phyloP scores from a whole-genome alignment of 2,113 vertebrate species.

The Myotis lucifugus region DNA sequence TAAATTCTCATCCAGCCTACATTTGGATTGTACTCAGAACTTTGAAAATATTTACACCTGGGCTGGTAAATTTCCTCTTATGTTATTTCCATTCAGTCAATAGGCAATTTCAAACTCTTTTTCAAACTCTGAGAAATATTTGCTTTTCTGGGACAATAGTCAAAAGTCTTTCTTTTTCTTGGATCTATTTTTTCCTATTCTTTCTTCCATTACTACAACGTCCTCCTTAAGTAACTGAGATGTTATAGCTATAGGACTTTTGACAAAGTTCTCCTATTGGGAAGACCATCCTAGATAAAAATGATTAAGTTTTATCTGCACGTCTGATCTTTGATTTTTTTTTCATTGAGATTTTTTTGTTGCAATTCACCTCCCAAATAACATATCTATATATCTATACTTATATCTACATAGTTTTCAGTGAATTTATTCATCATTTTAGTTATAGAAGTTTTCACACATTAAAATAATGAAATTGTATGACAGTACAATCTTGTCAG shows the following conservation, averaged over 20 bases:
- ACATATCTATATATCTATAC: background rate
- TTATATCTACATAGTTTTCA: background rate
- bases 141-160: background rate
- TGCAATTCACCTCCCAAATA: background rate
- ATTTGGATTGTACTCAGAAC: background rate
- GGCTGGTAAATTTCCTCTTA: background rate
- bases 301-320: background rate
- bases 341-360: background rate
- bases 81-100: slow-evolving; percentile 9
- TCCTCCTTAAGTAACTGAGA: background rate
- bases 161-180: background rate
- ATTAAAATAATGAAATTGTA: background rate
- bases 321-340: background rate
- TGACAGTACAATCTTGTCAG: background rate
- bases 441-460: background rate
- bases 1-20: slow-evolving; percentile 21
- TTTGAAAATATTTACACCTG: slow-evolving; percentile 38
- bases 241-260: background rate
- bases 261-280: background rate
- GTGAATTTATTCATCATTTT: background rate
- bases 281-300: background rate
- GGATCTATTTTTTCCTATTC: background rate
- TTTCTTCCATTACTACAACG: background rate
- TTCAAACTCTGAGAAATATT: background rate
- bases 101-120: slow-evolving; percentile 27